phyloP scores from a whole-genome alignment of 1,140 invertebrate genomes.

The Halictus rubicundus region DNA sequence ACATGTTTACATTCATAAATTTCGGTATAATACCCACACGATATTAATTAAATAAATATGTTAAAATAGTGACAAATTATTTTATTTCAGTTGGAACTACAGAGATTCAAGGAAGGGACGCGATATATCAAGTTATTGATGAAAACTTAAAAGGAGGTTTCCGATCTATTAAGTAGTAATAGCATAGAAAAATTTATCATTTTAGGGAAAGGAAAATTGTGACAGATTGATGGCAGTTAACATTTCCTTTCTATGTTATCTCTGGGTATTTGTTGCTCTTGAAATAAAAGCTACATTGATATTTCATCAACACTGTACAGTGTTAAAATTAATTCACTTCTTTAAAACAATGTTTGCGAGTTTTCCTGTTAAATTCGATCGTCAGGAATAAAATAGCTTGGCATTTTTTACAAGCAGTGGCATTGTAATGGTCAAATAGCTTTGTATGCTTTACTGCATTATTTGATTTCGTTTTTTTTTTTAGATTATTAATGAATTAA shows the following conservation, averaged over 20 bases:
- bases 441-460: constrained; percentile 28
- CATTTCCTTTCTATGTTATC: constrained; percentile 37
- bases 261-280: constrained; percentile 42
- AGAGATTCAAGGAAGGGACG: constrained; percentile 73
- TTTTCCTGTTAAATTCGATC: constrained; percentile 4
- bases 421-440: constrained; percentile 22
- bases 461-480: constrained; percentile 47
- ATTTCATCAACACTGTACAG: constrained; percentile 62
- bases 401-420: constrained; percentile 29
- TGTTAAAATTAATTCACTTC: constrained; percentile 46
- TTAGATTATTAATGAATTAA: constrained; percentile 34
- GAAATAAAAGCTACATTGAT: constrained; percentile 60
- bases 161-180: constrained; percentile 68
- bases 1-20: constrained; percentile 29
- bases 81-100: constrained; percentile 80
- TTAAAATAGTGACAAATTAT: constrained; percentile 9
- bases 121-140: constrained; percentile 79
- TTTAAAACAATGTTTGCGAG: constrained; percentile 46
- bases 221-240: constrained; percentile 53
- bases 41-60: constrained; percentile 15
- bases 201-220: constrained; percentile 33
- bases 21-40: background rate
- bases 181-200: constrained; percentile 64
- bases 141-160: constrained; percentile 80
- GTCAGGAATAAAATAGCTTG: constrained; percentile 12